phyloP scores from a whole-genome alignment of 1,140 invertebrate genomes.

The Vanessa atalanta region DNA sequence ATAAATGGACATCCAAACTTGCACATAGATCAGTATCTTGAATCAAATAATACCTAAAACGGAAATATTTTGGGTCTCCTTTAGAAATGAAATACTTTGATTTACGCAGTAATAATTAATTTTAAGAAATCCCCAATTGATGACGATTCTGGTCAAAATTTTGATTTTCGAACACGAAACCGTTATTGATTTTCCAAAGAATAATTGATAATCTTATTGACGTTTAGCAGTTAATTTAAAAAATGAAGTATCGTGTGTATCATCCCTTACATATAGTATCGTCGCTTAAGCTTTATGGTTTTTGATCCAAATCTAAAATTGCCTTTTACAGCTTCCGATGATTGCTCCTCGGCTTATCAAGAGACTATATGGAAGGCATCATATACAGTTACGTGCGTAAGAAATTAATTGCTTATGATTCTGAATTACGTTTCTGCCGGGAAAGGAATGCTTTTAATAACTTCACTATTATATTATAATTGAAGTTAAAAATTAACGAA shows the following conservation, averaged over 20 bases:
- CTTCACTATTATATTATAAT: neutral
- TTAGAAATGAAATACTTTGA: too few species aligned
- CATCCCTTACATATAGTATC: slow-evolving; percentile 15
- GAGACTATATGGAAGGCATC: slow-evolving; percentile 5
- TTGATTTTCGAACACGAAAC: too few species aligned
- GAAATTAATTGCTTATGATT: slow-evolving; percentile 27
- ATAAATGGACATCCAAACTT: too few species aligned
- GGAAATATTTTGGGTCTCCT: too few species aligned
- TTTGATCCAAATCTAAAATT: slow-evolving; percentile 75
- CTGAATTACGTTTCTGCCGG: slow-evolving; percentile 4
- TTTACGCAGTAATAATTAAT: too few species aligned
- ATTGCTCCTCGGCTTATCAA: slow-evolving; percentile 38
- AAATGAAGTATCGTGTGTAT: slow-evolving; percentile 1
- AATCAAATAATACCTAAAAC: too few species aligned
- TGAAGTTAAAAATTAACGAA: neutral
- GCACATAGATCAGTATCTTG: too few species aligned
- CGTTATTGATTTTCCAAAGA: too few species aligned
- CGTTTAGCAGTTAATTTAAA: neutral
- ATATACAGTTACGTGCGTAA: slow-evolving; percentile 3
- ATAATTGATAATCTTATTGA: too few species aligned
- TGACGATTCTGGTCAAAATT: too few species aligned
- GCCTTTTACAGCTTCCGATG: slow-evolving; percentile 49
- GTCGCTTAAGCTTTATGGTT: slow-evolving; percentile 58
- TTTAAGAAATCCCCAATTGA: too few species aligned
- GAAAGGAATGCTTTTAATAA: neutral